Percentiles rank a stretch among this genome's conserved stretches.
Conservation (phyloP, 1,140 invertebrate genomes). For the Caenorhabditis remanei region DNA sequence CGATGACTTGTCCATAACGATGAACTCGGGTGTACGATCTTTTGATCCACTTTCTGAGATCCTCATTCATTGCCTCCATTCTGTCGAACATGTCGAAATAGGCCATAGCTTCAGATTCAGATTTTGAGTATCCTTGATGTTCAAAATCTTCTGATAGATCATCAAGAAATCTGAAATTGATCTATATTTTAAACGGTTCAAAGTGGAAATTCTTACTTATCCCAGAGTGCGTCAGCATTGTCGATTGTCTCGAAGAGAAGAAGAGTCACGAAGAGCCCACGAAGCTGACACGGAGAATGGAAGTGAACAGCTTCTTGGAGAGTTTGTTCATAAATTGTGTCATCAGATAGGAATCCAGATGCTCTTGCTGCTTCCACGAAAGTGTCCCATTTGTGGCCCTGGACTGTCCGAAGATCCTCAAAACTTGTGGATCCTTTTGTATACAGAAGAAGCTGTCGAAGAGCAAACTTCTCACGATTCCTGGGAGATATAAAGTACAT, state of each 20-base stretch:
- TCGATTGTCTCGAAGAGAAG: not conserved
- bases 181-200: not conserved
- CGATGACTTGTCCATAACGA: not conserved
- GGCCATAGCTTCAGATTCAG: not conserved
- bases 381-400: not conserved
- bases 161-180: not conserved
- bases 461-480: not conserved
- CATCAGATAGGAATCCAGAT: not conserved
- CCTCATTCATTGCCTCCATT: not conserved
- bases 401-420: no score
- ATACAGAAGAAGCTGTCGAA: not conserved
- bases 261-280: no score
- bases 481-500: not conserved
- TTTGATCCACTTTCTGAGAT: not conserved
- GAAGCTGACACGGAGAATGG: no score
- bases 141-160: constrained; percentile 13
- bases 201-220: not conserved
- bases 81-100: constrained; percentile 15
- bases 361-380: not conserved
- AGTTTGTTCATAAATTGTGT: not conserved
- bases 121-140: not conserved
- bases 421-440: not conserved
- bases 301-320: not conserved
- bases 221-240: constrained; percentile 3
- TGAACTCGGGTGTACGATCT: not conserved